A percentile compares a stretch with the other conserved stretches of the same genome.
Evolutionary conservation across 2,888 invertebrate species (phyloP).

Genomic region (Acanthacorydalis orientalis): DNA sequence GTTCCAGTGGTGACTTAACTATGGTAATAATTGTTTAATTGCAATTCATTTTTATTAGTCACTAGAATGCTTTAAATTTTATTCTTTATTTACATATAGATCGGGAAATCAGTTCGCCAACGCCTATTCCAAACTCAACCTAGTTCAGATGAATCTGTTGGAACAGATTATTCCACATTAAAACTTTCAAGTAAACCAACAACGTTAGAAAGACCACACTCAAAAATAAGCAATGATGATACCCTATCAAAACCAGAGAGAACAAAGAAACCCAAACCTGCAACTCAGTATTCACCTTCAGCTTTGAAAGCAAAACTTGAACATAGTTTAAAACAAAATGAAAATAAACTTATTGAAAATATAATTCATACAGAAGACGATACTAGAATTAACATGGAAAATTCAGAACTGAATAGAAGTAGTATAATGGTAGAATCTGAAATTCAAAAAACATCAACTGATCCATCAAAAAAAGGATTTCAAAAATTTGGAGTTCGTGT

Average conservation of each 20-base stretch:
- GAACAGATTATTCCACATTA: constrained; percentile 23
- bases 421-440: constrained; percentile 26
- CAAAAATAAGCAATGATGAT: constrained; percentile 14
- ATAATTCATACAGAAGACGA: constrained; percentile 12
- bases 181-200: constrained; percentile 23
- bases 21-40: constrained; percentile 27
- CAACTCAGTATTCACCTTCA: constrained; percentile 15
- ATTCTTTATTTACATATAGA: constrained; percentile 12
- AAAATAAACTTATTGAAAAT: constrained; percentile 16
- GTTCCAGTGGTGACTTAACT: constrained; percentile 61
- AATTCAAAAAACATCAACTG: constrained; percentile 36
- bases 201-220: constrained; percentile 21
- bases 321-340: constrained; percentile 17
- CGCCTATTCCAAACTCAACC: constrained; percentile 26
- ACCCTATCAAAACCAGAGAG: constrained; percentile 13
- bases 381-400: constrained; percentile 2
- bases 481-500: constrained; percentile 53
- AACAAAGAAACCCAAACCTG: constrained; percentile 12
- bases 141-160: constrained; percentile 9
- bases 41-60: not conserved
- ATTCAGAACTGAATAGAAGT: constrained; percentile 4
- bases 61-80: not conserved
- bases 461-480: constrained; percentile 34
- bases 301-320: constrained; percentile 20
- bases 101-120: constrained; percentile 19